These are phyloP conservation scores for Caerostris darwini DNA, from an alignment of 1,140 invertebrate species.

Conservation along the genomic window DNA sequence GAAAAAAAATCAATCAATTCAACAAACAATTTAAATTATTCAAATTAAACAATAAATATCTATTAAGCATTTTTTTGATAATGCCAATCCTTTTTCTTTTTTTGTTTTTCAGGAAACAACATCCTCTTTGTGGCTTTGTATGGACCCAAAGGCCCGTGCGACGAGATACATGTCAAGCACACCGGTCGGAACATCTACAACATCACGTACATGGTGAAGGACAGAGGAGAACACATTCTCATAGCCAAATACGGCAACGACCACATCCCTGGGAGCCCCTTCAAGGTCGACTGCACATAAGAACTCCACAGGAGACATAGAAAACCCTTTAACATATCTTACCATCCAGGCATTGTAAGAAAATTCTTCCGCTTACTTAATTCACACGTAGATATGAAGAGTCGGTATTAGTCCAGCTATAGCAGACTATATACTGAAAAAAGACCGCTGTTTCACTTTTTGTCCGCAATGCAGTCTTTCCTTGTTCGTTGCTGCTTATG, in stretches of 20 bases:
- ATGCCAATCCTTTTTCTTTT: too few relatives aligned
- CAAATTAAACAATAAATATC: too few relatives aligned
- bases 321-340: constrained; percentile 24
- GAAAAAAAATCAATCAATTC: too few relatives aligned
- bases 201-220: constrained; percentile 86
- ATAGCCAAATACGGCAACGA: constrained; percentile 98
- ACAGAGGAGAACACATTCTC: constrained; percentile 95
- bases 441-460: background rate
- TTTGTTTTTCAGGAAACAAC: constrained; percentile 86
- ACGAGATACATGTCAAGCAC: constrained; percentile 96
- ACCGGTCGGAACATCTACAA: constrained; percentile 95
- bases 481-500: background rate
- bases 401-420: background rate
- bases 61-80: too few relatives aligned
- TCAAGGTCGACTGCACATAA: constrained; percentile 86
- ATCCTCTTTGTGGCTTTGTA: constrained; percentile 96
- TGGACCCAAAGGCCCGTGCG: constrained; percentile 96
- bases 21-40: too few relatives aligned
- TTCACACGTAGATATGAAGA: background rate
- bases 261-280: constrained; percentile 97
- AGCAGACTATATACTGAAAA: background rate
- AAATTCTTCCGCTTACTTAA: background rate
- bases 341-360: constrained; percentile 23
- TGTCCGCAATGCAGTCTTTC: background rate
- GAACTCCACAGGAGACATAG: background rate